These are phyloP conservation scores for Irena cyanogastra DNA, from an alignment of 2,113 vertebrate genomes.

Conservation along the genomic window DNA sequence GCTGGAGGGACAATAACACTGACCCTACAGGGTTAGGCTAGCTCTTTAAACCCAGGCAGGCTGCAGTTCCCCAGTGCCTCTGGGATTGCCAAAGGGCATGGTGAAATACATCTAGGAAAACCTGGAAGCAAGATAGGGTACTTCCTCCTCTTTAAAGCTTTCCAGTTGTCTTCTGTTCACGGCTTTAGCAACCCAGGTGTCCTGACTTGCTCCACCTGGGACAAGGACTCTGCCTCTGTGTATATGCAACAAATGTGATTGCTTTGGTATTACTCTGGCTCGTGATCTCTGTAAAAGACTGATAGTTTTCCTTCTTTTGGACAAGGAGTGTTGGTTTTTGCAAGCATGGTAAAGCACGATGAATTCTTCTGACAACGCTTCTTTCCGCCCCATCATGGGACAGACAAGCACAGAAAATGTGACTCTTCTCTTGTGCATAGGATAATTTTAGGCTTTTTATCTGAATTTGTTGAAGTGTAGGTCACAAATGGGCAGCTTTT, in stretches of 20 bases:
- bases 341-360: neutral
- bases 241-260: neutral
- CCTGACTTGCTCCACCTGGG: neutral
- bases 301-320: neutral
- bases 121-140: neutral
- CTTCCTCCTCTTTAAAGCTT: neutral
- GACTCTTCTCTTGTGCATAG: neutral
- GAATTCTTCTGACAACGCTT: neutral
- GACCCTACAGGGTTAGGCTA: neutral
- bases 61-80: neutral
- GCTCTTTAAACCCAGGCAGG: neutral
- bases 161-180: neutral
- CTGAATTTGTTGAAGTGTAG: neutral
- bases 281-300: neutral
- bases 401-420: neutral
- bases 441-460: neutral
- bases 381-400: neutral
- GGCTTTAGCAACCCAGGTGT: neutral
- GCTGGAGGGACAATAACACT: neutral
- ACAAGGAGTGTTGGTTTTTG: neutral
- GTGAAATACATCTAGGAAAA: neutral
- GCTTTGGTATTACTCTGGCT: neutral
- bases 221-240: neutral
- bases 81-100: neutral
- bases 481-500: neutral